These are phyloP conservation scores for Abrostola triplasia DNA, from an alignment of 2,888 invertebrate genomes.

Conservation along the genomic window DNA sequence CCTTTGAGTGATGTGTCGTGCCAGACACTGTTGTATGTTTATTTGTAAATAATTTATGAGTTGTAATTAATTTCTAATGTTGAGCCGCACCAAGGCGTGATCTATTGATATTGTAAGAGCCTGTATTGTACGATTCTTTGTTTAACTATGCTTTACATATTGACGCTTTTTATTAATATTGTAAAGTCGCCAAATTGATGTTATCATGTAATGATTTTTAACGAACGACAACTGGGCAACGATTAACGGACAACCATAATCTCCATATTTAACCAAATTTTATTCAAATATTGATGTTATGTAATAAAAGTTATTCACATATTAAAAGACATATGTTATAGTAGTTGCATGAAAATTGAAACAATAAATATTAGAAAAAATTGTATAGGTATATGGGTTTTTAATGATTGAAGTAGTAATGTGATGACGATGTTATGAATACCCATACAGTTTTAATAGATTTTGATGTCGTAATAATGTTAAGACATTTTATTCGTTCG, in stretches of 20 bases:
- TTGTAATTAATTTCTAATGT: constrained; percentile 62
- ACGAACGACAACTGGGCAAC: constrained; percentile 30
- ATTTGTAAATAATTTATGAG: constrained; percentile 74
- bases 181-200: constrained; percentile 31
- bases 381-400: constrained; percentile 9
- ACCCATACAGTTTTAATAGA: not conserved
- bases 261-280: constrained; percentile 13
- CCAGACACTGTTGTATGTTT: constrained; percentile 70
- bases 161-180: constrained; percentile 44
- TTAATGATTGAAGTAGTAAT: constrained; percentile 11
- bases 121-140: constrained; percentile 33
- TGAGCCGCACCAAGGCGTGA: constrained; percentile 46
- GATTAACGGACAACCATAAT: constrained; percentile 16
- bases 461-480: not conserved
- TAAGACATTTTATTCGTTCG: not conserved
- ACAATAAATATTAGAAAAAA: constrained; percentile 10
- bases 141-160: constrained; percentile 51
- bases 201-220: constrained; percentile 24
- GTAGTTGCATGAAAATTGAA: constrained; percentile 2
- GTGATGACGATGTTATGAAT: not conserved
- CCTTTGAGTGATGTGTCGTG: constrained; percentile 70
- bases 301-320: constrained; percentile 9
- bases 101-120: constrained; percentile 48
- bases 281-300: constrained; percentile 10
- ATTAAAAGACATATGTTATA: constrained; percentile 28